Conservation (phyloP, 2,797 vertebrate species). For the Oceanodroma leucorhoa region DNA sequence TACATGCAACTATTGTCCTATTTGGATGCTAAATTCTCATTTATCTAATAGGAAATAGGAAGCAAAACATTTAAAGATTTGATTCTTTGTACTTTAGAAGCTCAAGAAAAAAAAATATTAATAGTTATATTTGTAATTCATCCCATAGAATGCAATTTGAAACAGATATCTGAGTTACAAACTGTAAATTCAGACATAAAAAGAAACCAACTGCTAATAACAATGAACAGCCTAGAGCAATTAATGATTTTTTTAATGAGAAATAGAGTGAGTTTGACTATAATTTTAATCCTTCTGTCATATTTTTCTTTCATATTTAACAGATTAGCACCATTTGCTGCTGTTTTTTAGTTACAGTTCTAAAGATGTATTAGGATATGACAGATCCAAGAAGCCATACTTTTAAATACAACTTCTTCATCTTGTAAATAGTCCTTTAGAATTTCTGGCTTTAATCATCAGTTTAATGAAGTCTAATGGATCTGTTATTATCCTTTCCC, state of each 20-base stretch:
- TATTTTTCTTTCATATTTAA: not conserved
- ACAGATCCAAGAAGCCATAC: not conserved
- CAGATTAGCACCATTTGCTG: not conserved
- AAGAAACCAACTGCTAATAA: not conserved
- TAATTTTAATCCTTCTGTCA: not conserved
- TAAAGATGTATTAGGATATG: not conserved
- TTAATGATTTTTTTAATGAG: not conserved
- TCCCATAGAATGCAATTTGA: not conserved
- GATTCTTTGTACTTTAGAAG: not conserved
- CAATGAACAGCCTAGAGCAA: not conserved
- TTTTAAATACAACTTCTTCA: conserved; percentile 16
- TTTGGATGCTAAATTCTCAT: not conserved
- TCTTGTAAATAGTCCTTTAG: conserved; percentile 21
- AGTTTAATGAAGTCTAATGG: conserved; percentile 59
- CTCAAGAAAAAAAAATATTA: not conserved
- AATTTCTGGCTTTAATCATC: conserved; percentile 42
- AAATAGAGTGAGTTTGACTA: not conserved
- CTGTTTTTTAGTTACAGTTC: not conserved
- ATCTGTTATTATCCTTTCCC: conserved; percentile 38
- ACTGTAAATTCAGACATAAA: not conserved
- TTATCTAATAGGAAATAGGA: not conserved
- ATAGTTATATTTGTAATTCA: not conserved
- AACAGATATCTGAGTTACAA: not conserved
- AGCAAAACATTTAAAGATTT: not conserved
- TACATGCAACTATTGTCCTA: not conserved